phyloP scores from a whole-genome alignment of 2,797 vertebrate species.

The Propithecus deckenii region DNA sequence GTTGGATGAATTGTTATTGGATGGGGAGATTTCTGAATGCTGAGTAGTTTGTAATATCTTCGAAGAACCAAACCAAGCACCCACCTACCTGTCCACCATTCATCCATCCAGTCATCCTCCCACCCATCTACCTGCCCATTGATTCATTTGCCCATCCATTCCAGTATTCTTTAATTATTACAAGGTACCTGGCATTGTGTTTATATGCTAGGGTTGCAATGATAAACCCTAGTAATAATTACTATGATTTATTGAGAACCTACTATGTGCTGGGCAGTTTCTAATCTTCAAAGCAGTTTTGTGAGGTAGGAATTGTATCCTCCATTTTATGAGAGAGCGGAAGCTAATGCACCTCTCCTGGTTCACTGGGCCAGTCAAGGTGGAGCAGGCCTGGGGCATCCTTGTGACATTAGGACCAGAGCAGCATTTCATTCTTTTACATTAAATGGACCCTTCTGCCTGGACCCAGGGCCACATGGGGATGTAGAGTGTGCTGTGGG shows the following conservation, averaged over 20 bases:
- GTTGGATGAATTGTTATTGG: neutral
- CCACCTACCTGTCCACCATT: neutral
- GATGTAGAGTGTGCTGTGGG: too few relatives aligned
- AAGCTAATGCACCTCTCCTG: neutral
- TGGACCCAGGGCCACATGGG: neutral
- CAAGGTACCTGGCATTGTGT: neutral
- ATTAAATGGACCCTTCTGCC: neutral
- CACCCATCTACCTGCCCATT: neutral
- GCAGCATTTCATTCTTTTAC: neutral
- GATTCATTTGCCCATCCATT: neutral
- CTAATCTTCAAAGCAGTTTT: neutral
- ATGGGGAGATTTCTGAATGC: neutral
- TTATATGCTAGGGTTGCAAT: neutral
- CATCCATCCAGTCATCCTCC: too few relatives aligned
- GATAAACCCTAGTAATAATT: neutral
- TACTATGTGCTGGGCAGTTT: neutral
- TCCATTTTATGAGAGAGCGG: neutral
- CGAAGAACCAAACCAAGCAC: neutral
- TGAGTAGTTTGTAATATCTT: neutral
- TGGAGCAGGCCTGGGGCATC: neutral
- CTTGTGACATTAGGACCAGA: neutral
- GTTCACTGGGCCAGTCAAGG: neutral
- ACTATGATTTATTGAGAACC: neutral
- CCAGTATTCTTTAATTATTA: neutral
- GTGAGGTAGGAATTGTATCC: neutral